Percentiles rank a stretch among this genome's conserved stretches.
Conservation (phyloP, 2,113 vertebrate species). For the Seriola quinqueradiata region DNA sequence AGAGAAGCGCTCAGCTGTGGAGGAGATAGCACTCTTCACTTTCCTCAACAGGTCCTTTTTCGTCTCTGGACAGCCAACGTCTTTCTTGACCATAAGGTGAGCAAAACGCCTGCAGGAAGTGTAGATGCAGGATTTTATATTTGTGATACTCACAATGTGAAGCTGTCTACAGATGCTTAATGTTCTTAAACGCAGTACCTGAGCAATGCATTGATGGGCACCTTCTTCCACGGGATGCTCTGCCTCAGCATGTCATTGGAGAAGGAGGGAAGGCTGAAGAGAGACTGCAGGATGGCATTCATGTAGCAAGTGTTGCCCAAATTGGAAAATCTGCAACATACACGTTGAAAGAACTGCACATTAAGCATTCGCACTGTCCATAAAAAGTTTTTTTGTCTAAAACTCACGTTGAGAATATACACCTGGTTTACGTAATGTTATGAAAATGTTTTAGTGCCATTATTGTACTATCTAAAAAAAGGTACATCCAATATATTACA, state of each 20-base stretch:
- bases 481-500: not conserved
- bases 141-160: no score
- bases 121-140: conserved; percentile 1
- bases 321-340: conserved; percentile 92
- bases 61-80: conserved; percentile 93
- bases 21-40: conserved; percentile 98
- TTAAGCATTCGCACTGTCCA: not conserved
- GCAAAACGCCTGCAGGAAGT: conserved; percentile 91
- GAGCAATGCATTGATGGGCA: conserved; percentile 94
- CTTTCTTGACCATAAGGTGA: conserved; percentile 96
- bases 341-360: not conserved
- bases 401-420: not conserved
- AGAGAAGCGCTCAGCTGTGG: conserved; percentile 97
- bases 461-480: not conserved
- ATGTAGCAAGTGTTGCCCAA: conserved; percentile 99
- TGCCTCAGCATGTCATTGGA: conserved; percentile 96
- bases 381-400: not conserved
- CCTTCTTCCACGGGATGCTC: conserved; percentile 95
- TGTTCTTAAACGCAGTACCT: conserved; percentile 82
- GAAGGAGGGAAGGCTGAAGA: conserved; percentile 98
- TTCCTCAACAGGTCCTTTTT: conserved; percentile 97
- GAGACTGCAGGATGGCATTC: conserved; percentile 98
- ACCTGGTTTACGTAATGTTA: not conserved
- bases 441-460: not conserved
- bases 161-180: not conserved